Conservation (phyloP, 1,140 invertebrate species). For the Temnothorax curvispinosus region DNA sequence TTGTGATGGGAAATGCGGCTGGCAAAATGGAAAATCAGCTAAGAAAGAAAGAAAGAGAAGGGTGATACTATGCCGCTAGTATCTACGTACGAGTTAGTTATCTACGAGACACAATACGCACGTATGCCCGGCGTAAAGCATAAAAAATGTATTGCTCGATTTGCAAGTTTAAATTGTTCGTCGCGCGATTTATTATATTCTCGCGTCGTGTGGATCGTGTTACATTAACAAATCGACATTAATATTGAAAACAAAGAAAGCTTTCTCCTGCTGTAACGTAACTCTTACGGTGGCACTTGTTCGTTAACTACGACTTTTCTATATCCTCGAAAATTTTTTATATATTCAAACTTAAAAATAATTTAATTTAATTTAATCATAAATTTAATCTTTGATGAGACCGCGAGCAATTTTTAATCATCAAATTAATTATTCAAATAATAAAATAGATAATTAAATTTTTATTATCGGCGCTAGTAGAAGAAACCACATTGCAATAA, state of each 20-base stretch:
- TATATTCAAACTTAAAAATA: not conserved
- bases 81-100: not conserved
- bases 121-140: not conserved
- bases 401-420: not conserved
- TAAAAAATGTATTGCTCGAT: not conserved
- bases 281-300: not conserved
- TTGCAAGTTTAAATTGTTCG: not conserved
- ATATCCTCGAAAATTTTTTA: not conserved
- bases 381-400: not conserved
- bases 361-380: not conserved
- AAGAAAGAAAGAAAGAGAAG: constrained; percentile 34
- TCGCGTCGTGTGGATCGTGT: constrained; percentile 8
- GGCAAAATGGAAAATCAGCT: constrained; percentile 2
- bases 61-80: constrained; percentile 42
- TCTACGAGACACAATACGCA: not conserved
- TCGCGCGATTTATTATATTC: not conserved
- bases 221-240: not conserved
- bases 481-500: not conserved
- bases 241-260: constrained; percentile 7
- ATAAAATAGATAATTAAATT: not conserved
- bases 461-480: not conserved
- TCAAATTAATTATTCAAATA: not conserved
- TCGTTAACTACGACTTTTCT: not conserved
- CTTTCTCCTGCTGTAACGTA: not conserved
- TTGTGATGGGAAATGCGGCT: not conserved